Percentiles rank a stretch among this genome's conserved stretches.
phyloP scores from a whole-genome alignment of 2,888 invertebrate species.

The Leptopilina syphax region DNA sequence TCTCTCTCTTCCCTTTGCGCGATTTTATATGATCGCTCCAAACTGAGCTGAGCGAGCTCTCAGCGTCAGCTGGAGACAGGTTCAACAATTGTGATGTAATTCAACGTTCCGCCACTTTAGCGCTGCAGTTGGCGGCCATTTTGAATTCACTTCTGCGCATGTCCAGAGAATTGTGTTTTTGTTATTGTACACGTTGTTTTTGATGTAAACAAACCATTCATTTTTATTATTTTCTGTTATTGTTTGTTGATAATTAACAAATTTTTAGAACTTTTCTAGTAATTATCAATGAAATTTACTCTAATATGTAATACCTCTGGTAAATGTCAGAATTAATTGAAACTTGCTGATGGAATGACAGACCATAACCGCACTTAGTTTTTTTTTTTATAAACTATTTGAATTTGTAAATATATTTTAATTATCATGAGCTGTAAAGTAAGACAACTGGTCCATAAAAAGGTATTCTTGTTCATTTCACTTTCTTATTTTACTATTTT shows the following conservation, averaged over 20 bases:
- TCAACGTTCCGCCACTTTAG: constrained; percentile 59
- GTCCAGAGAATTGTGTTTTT: neutral
- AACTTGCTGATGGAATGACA: no score
- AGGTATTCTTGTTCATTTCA: constrained; percentile 50
- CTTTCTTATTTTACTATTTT: neutral
- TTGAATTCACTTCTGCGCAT: neutral
- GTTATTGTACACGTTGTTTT: neutral
- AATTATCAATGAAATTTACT: no score
- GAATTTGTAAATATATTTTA: neutral
- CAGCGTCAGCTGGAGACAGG: constrained; percentile 70
- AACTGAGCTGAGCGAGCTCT: constrained; percentile 47
- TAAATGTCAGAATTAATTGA: no score
- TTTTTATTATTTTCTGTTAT: no score
- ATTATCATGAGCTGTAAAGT: constrained; percentile 55
- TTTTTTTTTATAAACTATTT: neutral
- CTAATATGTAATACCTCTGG: no score
- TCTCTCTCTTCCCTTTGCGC: constrained; percentile 27
- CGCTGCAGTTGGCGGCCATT: constrained; percentile 53
- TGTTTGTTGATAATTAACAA: no score
- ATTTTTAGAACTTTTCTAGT: no score
- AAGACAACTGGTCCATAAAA: constrained; percentile 53
- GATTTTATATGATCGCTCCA: constrained; percentile 52
- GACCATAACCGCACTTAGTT: neutral
- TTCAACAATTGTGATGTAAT: constrained; percentile 50
- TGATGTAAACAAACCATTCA: no score